Percentiles rank a stretch among this genome's conserved stretches.
Evolutionary conservation across 2,888 invertebrate species (phyloP).

Genomic region (Tineola bisselliella): DNA sequence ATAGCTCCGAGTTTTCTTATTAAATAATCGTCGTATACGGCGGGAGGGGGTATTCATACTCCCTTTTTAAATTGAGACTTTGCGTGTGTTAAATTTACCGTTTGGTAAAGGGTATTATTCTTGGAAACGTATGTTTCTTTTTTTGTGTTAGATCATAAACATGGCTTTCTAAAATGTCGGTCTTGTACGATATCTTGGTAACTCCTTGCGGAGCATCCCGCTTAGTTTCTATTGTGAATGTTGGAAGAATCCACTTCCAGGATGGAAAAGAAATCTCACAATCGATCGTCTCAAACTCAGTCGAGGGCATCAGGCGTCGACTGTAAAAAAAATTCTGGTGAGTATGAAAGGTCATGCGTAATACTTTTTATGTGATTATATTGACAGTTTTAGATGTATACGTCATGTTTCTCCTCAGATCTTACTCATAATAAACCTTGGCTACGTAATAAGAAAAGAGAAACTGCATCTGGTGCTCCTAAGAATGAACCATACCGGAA

Average conservation of each 20-base stretch:
- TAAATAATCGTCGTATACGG: slow-evolving; percentile 72
- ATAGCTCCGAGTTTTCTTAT: slow-evolving; percentile 47
- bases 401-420: slow-evolving; percentile 30
- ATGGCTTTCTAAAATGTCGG: slow-evolving; percentile 87
- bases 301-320: slow-evolving; percentile 78
- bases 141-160: slow-evolving; percentile 71
- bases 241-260: slow-evolving; percentile 60
- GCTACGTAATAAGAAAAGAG: slow-evolving; percentile 73
- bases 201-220: slow-evolving; percentile 78
- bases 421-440: slow-evolving; percentile 66
- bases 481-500: slow-evolving; percentile 71
- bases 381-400: slow-evolving; percentile 12
- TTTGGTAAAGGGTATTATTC: slow-evolving; percentile 38
- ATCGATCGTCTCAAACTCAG: slow-evolving; percentile 73
- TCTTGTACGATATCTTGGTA: slow-evolving; percentile 72
- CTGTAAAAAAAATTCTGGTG: slow-evolving; percentile 78
- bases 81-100: slow-evolving; percentile 36
- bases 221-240: slow-evolving; percentile 63
- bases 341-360: slow-evolving; percentile 30
- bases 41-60: slow-evolving; percentile 74
- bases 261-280: slow-evolving; percentile 83
- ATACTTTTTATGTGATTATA: slow-evolving; percentile 18
- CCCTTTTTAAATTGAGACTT: slow-evolving; percentile 56
- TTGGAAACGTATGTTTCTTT: slow-evolving; percentile 48
- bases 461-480: slow-evolving; percentile 62